Conservation (phyloP, 2,888 invertebrate genomes). For the Brachyopa scutellaris region DNA sequence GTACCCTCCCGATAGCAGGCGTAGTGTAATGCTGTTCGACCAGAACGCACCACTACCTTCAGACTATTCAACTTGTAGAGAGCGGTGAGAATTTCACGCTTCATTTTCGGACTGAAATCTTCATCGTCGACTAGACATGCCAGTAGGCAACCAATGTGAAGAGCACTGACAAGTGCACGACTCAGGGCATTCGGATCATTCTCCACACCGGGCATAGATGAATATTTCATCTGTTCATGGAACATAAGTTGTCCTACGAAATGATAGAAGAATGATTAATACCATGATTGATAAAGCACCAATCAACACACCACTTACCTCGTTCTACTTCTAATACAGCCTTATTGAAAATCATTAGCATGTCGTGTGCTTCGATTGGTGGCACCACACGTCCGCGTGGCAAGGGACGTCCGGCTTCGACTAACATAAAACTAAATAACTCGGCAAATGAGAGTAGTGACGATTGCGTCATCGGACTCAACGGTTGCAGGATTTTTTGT, state of each 20-base stretch:
- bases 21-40: conserved; percentile 90
- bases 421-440: conserved; percentile 96
- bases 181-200: conserved; percentile 89
- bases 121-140: conserved; percentile 86
- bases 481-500: conserved; percentile 94
- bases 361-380: conserved; percentile 90
- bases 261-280: not conserved
- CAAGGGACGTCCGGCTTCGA: conserved; percentile 89
- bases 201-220: conserved; percentile 85
- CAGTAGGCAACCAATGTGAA: conserved; percentile 91
- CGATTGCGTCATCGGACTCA: conserved; percentile 97
- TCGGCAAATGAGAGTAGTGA: conserved; percentile 97
- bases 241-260: conserved; percentile 84
- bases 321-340: conserved; percentile 89
- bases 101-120: conserved; percentile 82
- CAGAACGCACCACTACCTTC: conserved; percentile 85
- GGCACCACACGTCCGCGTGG: conserved; percentile 89
- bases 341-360: conserved; percentile 91
- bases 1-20: conserved; percentile 91
- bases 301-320: conserved; percentile 72
- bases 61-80: conserved; percentile 90
- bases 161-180: conserved; percentile 91
- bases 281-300: not conserved
- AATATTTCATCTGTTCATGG: conserved; percentile 76
- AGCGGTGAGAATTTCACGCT: conserved; percentile 86